Evolutionary conservation across 2,113 vertebrate species (phyloP).

Genomic region (Euleptes europaea): DNA sequence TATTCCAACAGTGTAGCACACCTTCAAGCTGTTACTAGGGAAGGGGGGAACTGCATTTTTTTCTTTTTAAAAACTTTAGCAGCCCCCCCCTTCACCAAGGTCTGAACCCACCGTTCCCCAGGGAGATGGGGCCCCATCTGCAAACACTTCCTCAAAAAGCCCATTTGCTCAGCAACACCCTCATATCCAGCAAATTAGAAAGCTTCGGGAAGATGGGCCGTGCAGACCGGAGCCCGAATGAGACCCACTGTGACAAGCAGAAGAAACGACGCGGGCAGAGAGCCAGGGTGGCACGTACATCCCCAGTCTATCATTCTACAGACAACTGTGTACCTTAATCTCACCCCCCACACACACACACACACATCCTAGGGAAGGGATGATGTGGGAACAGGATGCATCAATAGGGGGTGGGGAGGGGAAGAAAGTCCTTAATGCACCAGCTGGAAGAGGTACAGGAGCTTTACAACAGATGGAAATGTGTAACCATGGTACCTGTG

Average conservation of each 20-base stretch:
- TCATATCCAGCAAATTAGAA: not conserved
- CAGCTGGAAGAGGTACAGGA: not conserved
- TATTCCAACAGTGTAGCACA: too few species aligned
- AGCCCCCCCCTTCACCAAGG: too few species aligned
- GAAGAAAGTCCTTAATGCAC: not conserved
- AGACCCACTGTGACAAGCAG: not conserved
- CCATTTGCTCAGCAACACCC: not conserved
- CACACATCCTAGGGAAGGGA: not conserved
- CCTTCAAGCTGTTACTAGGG: too few species aligned
- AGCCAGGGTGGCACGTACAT: too few species aligned
- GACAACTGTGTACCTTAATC: not conserved
- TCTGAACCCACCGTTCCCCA: too few species aligned
- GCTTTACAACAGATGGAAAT: not conserved
- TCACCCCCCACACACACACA: not conserved
- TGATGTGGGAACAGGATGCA: not conserved
- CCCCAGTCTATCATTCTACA: not conserved
- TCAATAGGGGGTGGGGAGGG: not conserved
- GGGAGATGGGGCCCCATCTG: not conserved
- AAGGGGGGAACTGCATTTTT: too few species aligned
- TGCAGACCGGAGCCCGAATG: not conserved
- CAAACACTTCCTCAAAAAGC: not conserved
- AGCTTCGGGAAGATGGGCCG: not conserved
- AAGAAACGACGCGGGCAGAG: too few species aligned
- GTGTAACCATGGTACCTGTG: not conserved
- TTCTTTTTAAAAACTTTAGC: too few species aligned